Percentiles rank a stretch among this genome's conserved stretches.
phyloP scores from a whole-genome alignment of 2,113 vertebrate genomes.

The Maccullochella peelii region DNA sequence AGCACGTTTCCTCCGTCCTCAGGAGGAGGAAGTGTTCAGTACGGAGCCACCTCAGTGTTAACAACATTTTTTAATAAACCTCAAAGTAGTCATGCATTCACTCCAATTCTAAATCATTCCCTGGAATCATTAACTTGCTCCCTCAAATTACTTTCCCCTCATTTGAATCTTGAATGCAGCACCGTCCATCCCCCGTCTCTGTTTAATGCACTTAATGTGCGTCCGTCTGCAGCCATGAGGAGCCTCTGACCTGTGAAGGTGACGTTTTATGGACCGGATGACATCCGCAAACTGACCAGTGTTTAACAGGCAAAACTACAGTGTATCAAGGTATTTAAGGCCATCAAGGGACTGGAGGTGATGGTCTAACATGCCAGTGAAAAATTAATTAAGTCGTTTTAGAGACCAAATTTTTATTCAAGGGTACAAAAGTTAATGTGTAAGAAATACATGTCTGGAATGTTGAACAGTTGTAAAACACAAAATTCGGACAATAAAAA shows the following conservation, averaged over 20 bases:
- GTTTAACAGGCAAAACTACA: too few relatives aligned
- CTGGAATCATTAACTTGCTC: conserved; percentile 5
- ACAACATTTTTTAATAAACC: conserved; percentile 14
- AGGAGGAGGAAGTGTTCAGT: not conserved
- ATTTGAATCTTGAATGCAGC: conserved; percentile 18
- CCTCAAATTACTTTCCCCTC: conserved; percentile 31
- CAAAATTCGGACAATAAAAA: too few relatives aligned
- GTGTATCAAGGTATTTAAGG: too few relatives aligned
- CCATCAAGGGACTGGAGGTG: not conserved
- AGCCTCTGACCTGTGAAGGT: conserved; percentile 23
- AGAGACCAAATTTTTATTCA: too few relatives aligned
- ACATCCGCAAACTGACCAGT: conserved; percentile 1
- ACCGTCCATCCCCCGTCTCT: not conserved
- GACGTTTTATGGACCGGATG: conserved; percentile 8
- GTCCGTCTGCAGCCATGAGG: conserved; percentile 37
- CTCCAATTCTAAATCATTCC: not conserved
- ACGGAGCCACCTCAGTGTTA: not conserved
- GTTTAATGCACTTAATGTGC: conserved; percentile 14
- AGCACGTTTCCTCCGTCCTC: not conserved
- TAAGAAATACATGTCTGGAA: not conserved
- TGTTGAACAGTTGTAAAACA: not conserved
- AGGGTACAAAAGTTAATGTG: not conserved
- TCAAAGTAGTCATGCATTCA: conserved; percentile 8
- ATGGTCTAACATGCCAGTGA: too few relatives aligned
- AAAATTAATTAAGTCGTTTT: too few relatives aligned